Evolutionary conservation across 2,113 vertebrate species (phyloP).

Genomic region (Candoia aspera): DNA sequence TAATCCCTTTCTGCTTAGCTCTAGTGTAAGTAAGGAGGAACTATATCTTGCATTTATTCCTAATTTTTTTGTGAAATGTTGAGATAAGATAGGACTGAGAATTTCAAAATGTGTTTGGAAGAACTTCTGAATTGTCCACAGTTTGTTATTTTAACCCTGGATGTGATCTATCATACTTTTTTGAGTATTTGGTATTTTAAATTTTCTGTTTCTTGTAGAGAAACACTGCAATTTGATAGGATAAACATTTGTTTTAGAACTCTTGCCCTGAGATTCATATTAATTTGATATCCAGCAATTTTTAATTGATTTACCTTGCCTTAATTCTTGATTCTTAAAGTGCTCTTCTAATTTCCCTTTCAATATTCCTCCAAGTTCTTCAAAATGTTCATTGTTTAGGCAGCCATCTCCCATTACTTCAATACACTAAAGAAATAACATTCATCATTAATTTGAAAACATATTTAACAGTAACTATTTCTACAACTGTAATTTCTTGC

Average conservation of each 20-base stretch:
- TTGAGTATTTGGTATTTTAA: background rate
- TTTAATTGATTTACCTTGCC: constrained; percentile 82
- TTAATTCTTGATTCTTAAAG: constrained; percentile 97
- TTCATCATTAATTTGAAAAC: constrained; percentile 14
- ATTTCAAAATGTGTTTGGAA: background rate
- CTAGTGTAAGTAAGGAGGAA: background rate
- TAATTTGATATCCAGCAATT: background rate
- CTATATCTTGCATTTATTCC: background rate
- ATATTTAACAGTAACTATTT: background rate
- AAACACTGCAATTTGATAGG: background rate
- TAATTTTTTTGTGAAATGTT: background rate
- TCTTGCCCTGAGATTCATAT: background rate
- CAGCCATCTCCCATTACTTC: constrained; percentile 98
- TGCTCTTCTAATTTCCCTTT: constrained; percentile 97
- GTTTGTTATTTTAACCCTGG: background rate
- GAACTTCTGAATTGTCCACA: background rate
- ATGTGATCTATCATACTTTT: background rate
- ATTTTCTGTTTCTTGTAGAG: background rate
- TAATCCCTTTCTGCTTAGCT: background rate
- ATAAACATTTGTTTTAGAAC: background rate
- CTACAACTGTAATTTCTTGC: background rate
- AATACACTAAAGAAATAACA: constrained; percentile 81
- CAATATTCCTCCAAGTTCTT: constrained; percentile 93
- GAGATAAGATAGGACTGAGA: background rate
- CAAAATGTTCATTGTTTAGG: constrained; percentile 94